These are phyloP conservation scores for Caenorhabditis wallacei DNA, from an alignment of 2,888 invertebrate species.

Conservation along the genomic window DNA sequence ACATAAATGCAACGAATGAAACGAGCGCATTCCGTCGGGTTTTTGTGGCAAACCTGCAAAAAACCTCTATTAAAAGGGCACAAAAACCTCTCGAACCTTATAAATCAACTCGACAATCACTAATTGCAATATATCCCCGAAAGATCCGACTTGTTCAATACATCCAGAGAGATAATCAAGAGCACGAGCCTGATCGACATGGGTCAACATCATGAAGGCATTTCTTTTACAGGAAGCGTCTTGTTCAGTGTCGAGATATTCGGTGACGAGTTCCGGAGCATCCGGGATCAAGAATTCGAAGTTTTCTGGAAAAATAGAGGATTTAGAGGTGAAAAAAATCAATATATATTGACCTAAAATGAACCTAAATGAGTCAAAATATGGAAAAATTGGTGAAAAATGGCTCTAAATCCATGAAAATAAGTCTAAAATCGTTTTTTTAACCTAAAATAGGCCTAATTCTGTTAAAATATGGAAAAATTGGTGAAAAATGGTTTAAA, in stretches of 20 bases:
- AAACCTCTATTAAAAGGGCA: background rate
- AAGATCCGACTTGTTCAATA: constrained; percentile 86
- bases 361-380: too few species aligned
- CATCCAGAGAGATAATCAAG: constrained; percentile 90
- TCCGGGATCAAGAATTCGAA: constrained; percentile 99
- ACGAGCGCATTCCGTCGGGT: constrained; percentile 94
- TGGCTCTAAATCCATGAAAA: too few species aligned
- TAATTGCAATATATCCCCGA: constrained; percentile 97
- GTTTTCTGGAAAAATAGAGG: constrained; percentile 86
- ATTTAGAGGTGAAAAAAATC: constrained; percentile 7
- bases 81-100: constrained; percentile 87
- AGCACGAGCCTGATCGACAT: constrained; percentile 91
- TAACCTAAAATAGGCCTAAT: too few species aligned
- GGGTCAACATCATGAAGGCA: constrained; percentile 98
- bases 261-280: constrained; percentile 96
- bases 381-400: too few species aligned
- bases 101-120: constrained; percentile 99
- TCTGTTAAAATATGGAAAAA: too few species aligned
- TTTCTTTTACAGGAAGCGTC: constrained; percentile 99
- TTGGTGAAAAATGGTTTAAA: too few species aligned
- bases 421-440: too few species aligned
- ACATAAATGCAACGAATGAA: constrained; percentile 99
- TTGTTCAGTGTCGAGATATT: constrained; percentile 95
- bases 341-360: too few species aligned
- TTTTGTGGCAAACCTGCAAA: constrained; percentile 93